Evolutionary conservation across 2,113 vertebrate genomes (phyloP).

Genomic region (Rhizomys pruinosus): DNA sequence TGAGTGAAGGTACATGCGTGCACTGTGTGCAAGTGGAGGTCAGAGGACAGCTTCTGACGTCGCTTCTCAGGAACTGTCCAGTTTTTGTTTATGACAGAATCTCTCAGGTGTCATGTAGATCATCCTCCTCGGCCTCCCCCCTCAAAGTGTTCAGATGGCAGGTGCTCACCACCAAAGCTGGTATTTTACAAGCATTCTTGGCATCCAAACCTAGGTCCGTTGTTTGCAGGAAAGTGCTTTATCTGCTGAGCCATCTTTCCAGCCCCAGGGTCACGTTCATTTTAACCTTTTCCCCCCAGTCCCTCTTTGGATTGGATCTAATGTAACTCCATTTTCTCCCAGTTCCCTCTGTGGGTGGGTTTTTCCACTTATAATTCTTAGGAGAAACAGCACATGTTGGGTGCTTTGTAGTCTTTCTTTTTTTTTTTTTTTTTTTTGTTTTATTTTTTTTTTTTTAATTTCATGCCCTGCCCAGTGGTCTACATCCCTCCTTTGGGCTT

Average conservation of each 20-base stretch:
- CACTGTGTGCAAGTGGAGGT: no score
- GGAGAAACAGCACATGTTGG: background rate
- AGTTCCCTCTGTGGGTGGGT: background rate
- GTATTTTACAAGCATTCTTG: background rate
- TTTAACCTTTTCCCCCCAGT: background rate
- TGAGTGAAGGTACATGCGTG: background rate
- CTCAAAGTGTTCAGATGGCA: background rate
- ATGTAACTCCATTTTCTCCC: background rate
- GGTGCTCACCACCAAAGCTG: no score
- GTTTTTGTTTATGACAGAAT: background rate
- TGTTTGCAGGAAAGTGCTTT: background rate
- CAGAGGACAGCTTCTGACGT: no score
- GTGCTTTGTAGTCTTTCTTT: background rate
- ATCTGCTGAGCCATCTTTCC: background rate
- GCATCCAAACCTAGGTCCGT: no score
- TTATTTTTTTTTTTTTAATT: no score
- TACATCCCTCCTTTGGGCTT: background rate
- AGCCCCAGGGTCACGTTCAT: background rate
- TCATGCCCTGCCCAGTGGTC: no score
- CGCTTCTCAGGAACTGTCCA: background rate
- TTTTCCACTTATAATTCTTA: background rate
- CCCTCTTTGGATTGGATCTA: background rate
- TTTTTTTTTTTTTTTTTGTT: no score
- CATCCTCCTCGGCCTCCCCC: background rate
- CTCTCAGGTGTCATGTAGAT: background rate